Base-by-base conservation (phyloP, 2,888 invertebrate genomes). In the Amblyteles armatorius region DNA sequence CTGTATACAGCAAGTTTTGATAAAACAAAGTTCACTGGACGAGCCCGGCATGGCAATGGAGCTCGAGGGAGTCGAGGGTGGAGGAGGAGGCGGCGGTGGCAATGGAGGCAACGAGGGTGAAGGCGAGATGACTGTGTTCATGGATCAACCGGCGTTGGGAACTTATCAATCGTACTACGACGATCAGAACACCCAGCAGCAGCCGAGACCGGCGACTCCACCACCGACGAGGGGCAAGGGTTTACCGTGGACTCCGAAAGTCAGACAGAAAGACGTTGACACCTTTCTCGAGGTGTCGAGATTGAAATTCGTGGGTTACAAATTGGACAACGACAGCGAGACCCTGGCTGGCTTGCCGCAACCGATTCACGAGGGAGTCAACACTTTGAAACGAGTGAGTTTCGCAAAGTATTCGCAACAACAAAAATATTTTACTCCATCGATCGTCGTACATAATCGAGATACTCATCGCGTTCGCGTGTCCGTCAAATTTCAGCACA, bases 191-290 rank as follows among this genome's bases (percentile, higher is more conserved):
- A 94, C 92, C 13, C 94, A 91, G 72, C 76, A 82, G 33, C 68
- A 79, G 63, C 73, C 72, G 87, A 94, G 95, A 88, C 95, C 95
- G 60, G 93, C 93, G 71, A 94, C 94, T 22, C 95, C 95, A 16
- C 91, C 93, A 50, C 93, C 94, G 11, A 88, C 90, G 29, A 94
- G 93, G 87, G 89, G 88, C 63, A 93, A 92, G 88, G 91, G 97
- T 83, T 95, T 99, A 86, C 99, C 99, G 0, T 99, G 99, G 99
- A 96, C 97, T 88, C 99, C 99, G 0, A 99, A 99, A 95, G 99
- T 99, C 16, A 95, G 98, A 9, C 97, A 98, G 91, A 97, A 97
- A 94, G 99, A 99, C 92, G 96, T 99, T 85, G 99, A 99, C 91
- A 95, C 96, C 92, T 99, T 99, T 94, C 94, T 99, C 88, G 98